These are phyloP conservation scores for Orussus abietinus DNA, from an alignment of 1,140 invertebrate species.

Conservation along the genomic window DNA sequence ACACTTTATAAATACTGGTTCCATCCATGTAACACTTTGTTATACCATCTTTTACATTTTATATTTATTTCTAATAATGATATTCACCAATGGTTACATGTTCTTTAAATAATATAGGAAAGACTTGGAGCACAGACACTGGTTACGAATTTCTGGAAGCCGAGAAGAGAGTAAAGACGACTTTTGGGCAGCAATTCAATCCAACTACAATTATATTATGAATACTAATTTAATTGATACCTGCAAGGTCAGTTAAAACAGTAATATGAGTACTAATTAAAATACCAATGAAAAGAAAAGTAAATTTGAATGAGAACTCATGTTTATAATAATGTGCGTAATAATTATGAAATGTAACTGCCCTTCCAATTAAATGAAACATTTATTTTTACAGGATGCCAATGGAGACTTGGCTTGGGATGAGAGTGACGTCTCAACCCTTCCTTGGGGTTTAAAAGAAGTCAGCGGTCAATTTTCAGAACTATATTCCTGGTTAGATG, in stretches of 20 bases:
- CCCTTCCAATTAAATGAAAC: too few relatives aligned
- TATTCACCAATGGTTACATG: too few relatives aligned
- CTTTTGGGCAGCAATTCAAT: constrained; percentile 83
- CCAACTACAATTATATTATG: constrained; percentile 91
- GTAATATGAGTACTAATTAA: too few relatives aligned
- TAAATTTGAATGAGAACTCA: neutral
- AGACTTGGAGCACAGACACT: constrained; percentile 62
- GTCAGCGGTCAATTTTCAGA: constrained; percentile 76
- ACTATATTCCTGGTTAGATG: constrained; percentile 74
- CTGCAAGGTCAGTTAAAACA: constrained; percentile 67
- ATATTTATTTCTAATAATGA: too few relatives aligned
- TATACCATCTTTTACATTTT: too few relatives aligned
- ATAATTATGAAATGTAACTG: too few relatives aligned
- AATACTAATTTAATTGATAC: constrained; percentile 87
- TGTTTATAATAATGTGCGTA: neutral
- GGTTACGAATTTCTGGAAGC: constrained; percentile 69
- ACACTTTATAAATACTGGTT: too few relatives aligned
- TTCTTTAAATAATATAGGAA: too few relatives aligned
- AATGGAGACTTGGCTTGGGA: constrained; percentile 70
- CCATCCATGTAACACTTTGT: too few relatives aligned
- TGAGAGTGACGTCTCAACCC: constrained; percentile 55
- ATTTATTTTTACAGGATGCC: constrained; percentile 65
- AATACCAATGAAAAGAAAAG: too few relatives aligned
- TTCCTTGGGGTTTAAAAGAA: constrained; percentile 70
- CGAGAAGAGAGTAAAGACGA: constrained; percentile 70